A percentile compares a stretch with the other conserved stretches of the same genome.
phyloP scores from a whole-genome alignment of 2,888 invertebrate genomes.

The Caenorhabditis angaria region DNA sequence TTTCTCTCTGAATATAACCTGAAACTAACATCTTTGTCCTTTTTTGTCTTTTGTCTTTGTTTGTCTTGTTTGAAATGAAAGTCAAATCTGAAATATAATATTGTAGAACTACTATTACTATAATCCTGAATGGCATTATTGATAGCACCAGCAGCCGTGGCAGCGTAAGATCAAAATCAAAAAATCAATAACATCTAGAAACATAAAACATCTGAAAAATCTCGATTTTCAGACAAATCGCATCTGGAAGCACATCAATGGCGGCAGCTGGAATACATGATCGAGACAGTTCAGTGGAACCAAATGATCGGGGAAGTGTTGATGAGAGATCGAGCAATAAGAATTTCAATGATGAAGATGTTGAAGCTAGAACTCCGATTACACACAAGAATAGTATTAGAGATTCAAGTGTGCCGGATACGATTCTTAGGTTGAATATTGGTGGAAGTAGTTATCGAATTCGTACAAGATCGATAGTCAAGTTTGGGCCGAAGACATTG shows the following conservation, averaged over 20 bases:
- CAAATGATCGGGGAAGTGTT: constrained; percentile 33
- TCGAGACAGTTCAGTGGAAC: constrained; percentile 34
- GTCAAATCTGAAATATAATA: neutral
- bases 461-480: constrained; percentile 64
- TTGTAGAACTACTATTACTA: neutral
- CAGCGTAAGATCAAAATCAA: constrained; percentile 34
- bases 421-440: constrained; percentile 69
- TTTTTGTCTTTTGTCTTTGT: neutral
- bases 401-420: constrained; percentile 52
- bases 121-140: constrained; percentile 34
- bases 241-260: constrained; percentile 50
- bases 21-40: neutral
- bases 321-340: constrained; percentile 38
- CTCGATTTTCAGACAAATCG: constrained; percentile 47
- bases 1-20: neutral
- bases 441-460: constrained; percentile 69
- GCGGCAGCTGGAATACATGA: constrained; percentile 30
- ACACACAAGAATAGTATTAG: constrained; percentile 49
- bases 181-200: neutral
- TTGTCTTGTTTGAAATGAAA: neutral
- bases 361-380: constrained; percentile 38
- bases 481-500: constrained; percentile 66
- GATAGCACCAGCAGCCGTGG: constrained; percentile 35
- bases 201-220: neutral
- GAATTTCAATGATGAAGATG: constrained; percentile 56